Conservation (phyloP, 2,888 invertebrate species). For the Drosophila algonquin region DNA sequence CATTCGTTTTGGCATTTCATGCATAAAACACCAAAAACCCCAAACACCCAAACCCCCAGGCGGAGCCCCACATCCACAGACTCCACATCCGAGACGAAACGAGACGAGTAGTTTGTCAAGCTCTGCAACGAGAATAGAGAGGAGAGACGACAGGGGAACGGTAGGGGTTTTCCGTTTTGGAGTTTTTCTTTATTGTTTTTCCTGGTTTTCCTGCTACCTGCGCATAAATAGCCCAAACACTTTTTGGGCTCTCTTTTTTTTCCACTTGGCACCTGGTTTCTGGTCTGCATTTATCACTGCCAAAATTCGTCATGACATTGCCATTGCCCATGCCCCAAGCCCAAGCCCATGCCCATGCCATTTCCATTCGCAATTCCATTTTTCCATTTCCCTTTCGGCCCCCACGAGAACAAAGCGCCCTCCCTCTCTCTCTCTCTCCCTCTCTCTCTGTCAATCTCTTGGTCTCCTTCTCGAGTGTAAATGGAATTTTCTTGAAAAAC, state of each 20-base stretch:
- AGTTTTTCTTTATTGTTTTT: conserved; percentile 24
- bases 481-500: conserved; percentile 69
- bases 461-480: conserved; percentile 54
- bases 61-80: conserved; percentile 16
- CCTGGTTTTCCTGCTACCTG: conserved; percentile 54
- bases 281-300: conserved; percentile 75
- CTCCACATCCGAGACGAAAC: conserved; percentile 30
- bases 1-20: conserved; percentile 71
- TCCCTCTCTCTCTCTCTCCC: conserved; percentile 4
- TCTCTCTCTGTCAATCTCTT: not conserved
- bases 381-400: conserved; percentile 1
- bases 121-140: not conserved
- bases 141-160: too few relatives aligned
- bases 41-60: conserved; percentile 13
- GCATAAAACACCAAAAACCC: conserved; percentile 60
- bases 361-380: conserved; percentile 10
- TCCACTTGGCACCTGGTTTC: conserved; percentile 50
- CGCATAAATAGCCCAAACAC: conserved; percentile 74
- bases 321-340: conserved; percentile 31
- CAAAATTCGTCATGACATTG: conserved; percentile 69
- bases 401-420: conserved; percentile 53
- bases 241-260: conserved; percentile 56
- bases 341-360: conserved; percentile 13
- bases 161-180: not conserved
- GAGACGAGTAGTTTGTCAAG: conserved; percentile 66